Conservation (phyloP, 1,140 invertebrate genomes). For the Drosophila nigrodunni region DNA sequence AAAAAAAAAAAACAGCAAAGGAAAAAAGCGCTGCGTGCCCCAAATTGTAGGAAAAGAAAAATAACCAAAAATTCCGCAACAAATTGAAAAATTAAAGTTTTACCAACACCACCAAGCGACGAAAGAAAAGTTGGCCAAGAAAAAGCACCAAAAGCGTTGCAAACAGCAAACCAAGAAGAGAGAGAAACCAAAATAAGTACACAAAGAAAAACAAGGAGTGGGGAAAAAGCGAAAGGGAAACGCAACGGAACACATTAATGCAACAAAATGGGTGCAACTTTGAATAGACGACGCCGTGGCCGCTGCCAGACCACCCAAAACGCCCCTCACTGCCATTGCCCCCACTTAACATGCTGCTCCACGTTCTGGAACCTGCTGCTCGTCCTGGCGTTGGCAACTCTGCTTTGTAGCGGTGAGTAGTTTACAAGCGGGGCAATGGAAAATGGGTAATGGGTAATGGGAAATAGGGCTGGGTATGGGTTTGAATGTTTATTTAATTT, state of each 20-base stretch:
- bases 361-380: slow-evolving; percentile 31
- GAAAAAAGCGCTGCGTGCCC: slow-evolving; percentile 36
- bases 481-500: slow-evolving; percentile 65
- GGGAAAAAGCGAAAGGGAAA: background rate
- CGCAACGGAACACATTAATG: slow-evolving; percentile 47
- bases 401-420: slow-evolving; percentile 40
- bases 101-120: slow-evolving; percentile 36
- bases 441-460: too few relatives aligned
- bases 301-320: slow-evolving; percentile 3
- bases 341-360: background rate
- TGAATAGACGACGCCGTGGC: slow-evolving; percentile 47
- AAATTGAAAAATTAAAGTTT: slow-evolving; percentile 83
- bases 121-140: slow-evolving; percentile 47
- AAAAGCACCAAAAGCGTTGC: slow-evolving; percentile 51
- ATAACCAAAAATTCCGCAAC: slow-evolving; percentile 73
- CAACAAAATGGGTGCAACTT: slow-evolving; percentile 58
- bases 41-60: slow-evolving; percentile 58
- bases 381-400: slow-evolving; percentile 18
- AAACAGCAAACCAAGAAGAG: slow-evolving; percentile 25
- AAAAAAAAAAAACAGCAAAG: slow-evolving; percentile 17
- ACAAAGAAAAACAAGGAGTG: slow-evolving; percentile 2
- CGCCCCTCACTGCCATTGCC: slow-evolving; percentile 5
- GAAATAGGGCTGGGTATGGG: background rate
- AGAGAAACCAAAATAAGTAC: slow-evolving; percentile 34
- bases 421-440: slow-evolving; percentile 1